These are phyloP conservation scores for Camponotus fellah DNA, from an alignment of 2,888 invertebrate genomes.

Conservation along the genomic window DNA sequence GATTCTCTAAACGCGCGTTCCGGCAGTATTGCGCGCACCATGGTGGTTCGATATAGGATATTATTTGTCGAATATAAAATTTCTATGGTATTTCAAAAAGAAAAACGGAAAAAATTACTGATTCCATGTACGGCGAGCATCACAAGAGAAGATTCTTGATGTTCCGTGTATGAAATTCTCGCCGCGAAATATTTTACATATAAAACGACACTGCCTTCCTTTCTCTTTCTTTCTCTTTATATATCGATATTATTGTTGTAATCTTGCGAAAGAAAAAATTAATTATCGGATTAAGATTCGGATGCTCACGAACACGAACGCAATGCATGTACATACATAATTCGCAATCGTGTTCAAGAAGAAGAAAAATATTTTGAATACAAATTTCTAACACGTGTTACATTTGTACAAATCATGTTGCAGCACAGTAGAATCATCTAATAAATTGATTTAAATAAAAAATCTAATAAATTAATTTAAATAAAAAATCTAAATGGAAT, in stretches of 20 bases:
- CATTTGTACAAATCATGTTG: neutral
- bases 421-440: neutral
- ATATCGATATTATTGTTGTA: neutral
- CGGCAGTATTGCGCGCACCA: neutral
- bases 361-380: neutral
- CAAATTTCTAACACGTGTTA: neutral
- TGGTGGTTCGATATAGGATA: slow-evolving; percentile 15
- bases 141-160: slow-evolving; percentile 20
- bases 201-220: neutral
- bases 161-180: slow-evolving; percentile 19
- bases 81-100: slow-evolving; percentile 28
- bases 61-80: slow-evolving; percentile 36
- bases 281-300: slow-evolving; percentile 30
- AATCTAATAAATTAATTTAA: slow-evolving; percentile 6
- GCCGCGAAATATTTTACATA: slow-evolving; percentile 25
- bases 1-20: slow-evolving; percentile 15
- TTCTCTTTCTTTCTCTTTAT: no score
- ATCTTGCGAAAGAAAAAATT: slow-evolving; percentile 21
- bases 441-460: slow-evolving; percentile 16
- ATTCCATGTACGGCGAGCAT: neutral
- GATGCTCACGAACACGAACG: neutral
- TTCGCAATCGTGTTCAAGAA: neutral
- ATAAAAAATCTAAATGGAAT: neutral
- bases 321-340: neutral
- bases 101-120: neutral